Evolutionary conservation across 2,888 invertebrate genomes (phyloP), one percentile per base, ranked within the genome.

Genomic region (Drosophila emarginata): DNA sequence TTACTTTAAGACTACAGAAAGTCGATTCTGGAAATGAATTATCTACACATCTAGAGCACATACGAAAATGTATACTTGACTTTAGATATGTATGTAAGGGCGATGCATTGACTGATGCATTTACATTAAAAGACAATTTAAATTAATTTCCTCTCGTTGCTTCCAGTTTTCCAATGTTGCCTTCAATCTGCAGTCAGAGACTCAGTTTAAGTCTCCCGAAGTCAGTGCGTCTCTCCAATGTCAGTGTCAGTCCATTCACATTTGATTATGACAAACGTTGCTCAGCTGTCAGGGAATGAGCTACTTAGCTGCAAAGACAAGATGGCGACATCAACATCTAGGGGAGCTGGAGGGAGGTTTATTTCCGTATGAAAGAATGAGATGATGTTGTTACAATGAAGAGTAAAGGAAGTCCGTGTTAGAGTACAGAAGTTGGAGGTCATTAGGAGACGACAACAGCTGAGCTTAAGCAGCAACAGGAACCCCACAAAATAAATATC

Each of bases 81-180:
- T 68, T 72, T 54, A 21, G 45, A 21, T 45, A 32, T 9, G 32
- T 32, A 9, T 32, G 32, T 32, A 45, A 21, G 54, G 84, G 74
- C 76, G 73, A 64, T 77, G 80, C 78, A 82, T 88, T 91, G 90
- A 90, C 89, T 89, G 87, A 91, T 91, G 89, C 84, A 90, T 90
- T 89, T 89, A 89, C 90, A 91, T 91, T 91, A 91, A 90, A 90
- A 89, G 86, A 80, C 90, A 89, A 91, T 91, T 91, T 91, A 90
- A 91, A 90, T 89, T 89, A 91, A 91, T 91, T 91, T 90, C 87
- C 73, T 57, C 85, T 90, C 90, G 89, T 87, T 84, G 84, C 85
- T 88, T 84, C 84, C 88, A 67, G 67, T 67, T 67, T 71, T 66
- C 74, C 76, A 75, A 64, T 69, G 61, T 67, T 57, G 70, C 52